Base-by-base conservation (phyloP, 2,113 vertebrate genomes). In the Mus pahari region DNA sequence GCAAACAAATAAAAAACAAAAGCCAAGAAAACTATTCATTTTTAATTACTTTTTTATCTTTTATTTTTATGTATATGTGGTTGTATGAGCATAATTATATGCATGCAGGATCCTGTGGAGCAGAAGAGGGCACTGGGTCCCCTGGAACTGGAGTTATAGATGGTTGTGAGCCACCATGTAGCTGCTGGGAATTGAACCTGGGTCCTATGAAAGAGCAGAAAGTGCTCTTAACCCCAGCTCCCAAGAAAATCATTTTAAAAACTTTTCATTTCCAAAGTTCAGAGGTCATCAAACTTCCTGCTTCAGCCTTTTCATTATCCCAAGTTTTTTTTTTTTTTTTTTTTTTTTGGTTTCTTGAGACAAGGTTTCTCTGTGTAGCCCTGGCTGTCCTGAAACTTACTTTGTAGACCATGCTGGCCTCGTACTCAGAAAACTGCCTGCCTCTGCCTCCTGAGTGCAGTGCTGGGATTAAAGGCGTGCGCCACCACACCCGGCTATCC, bases 231-330 rank as follows among this genome's bases (percentile, higher is more conserved):
- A 74, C n/a, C 71, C 71, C 70, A 71, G 70, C 36, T 36, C 70
- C 12, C 26, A 78, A 78, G 28, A 22, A 89, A 90, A 64, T 66
- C 62, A 87, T 79, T 89, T 89, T 78, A 87, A 74, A 31, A 93
- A 50, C 20, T 79, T 92, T 84, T 50, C 22, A 53, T 95, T 94
- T 92, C 22, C 87, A 90, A 92, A 96, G 50, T 13, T 50, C 60
- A 88, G 70, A 95, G 45, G 13, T 84, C 84, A 90, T 93, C n/a
- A 62, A 42, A 87, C 62, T 62, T 93, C 13, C 62, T 90, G 28
- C n/a, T 90, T 73, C 28, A 82, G 3, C 88, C 64, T 95, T 78
- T 42, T 94, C 58, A 20, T 28, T 45, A 50, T 78, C 28, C 45
- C 28, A 53, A 53, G 31, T 33, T 53, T 53, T 53, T 50, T 50